Evolutionary conservation across 2,113 vertebrate genomes (phyloP), one percentile per base, ranked within the genome.

Genomic region (Sakesphorus luctuosus): DNA sequence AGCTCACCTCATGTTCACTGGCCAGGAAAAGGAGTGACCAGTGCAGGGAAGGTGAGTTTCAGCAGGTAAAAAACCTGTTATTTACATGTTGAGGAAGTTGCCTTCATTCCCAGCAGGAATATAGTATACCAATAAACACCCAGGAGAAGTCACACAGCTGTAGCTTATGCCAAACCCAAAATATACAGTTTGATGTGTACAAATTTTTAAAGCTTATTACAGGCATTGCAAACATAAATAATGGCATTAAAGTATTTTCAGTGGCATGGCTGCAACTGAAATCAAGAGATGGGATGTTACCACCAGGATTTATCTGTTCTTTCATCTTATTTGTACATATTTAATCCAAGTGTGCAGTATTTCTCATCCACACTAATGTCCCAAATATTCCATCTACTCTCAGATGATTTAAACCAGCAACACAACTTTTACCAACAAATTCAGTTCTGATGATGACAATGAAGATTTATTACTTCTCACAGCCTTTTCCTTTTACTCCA

Each of bases 131-230:
- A 97, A 96, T 93, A 91, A 96, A 90, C 33, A 33, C 83, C 94
- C 92, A 94, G 88, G 94, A 96, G 91, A 94, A 88, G 80, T 97
- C 95, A 97, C 80, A 95, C 38, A 63, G 81, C 24, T 72, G 91
- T 92, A 97, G 82, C 96, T 95, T 96, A 97, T 71, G 95, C 87
- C 96, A 96, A 98, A 98, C 94, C 93, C 93, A 97, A 98, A 98
- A 98, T 97, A 98, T 46, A 97, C 96, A 97, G 97, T 90, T 90
- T 97, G 74, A 95, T 95, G 95, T 94, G 81, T 96, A 98, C 80
- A 98, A 96, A 94, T 91, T 92, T 92, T 97, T 97, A 96, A 98
- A 98, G 96, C 97, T 94, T 91, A 58, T 96, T 97, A 93, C 96
- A 97, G 73, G 94, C 97, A 95, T 87, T 90, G 95, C 94, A 96